phyloP scores from a whole-genome alignment of 2,113 vertebrate species.

The Ageneiosus marmoratus region DNA sequence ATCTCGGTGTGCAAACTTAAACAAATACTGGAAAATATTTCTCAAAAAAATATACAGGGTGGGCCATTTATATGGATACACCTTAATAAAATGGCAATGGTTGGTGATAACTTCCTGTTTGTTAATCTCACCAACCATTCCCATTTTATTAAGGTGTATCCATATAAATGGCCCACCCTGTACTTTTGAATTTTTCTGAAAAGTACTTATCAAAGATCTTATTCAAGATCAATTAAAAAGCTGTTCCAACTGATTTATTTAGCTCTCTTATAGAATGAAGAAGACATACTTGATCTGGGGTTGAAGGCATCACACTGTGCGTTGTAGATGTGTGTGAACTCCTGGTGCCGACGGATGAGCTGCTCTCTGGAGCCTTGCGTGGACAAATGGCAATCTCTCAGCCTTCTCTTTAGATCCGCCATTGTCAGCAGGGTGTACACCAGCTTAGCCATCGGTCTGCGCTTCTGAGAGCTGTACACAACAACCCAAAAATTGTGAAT shows the following conservation, averaged over 20 bases:
- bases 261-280: background rate
- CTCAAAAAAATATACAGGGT: background rate
- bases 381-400: conserved; percentile 82
- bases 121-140: too few relatives aligned
- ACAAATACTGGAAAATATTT: background rate
- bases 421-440: conserved; percentile 89
- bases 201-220: background rate
- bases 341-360: conserved; percentile 83
- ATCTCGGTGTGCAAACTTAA: background rate
- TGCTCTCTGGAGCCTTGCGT: conserved; percentile 81
- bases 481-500: background rate
- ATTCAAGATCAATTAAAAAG: background rate
- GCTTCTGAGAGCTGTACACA: conserved; percentile 71
- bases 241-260: background rate
- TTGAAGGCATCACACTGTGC: conserved; percentile 88
- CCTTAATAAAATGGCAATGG: too few relatives aligned
- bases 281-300: conserved; percentile 81
- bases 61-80: too few relatives aligned
- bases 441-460: conserved; percentile 82
- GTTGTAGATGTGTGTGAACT: conserved; percentile 88
- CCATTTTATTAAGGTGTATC: too few relatives aligned
- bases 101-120: too few relatives aligned
- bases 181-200: too few relatives aligned
- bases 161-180: too few relatives aligned
- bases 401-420: conserved; percentile 82